These are phyloP conservation scores for zebrafish (Danio rerio) DNA, from an alignment of 2,113 vertebrate species.

Conservation along the genomic window DNA sequence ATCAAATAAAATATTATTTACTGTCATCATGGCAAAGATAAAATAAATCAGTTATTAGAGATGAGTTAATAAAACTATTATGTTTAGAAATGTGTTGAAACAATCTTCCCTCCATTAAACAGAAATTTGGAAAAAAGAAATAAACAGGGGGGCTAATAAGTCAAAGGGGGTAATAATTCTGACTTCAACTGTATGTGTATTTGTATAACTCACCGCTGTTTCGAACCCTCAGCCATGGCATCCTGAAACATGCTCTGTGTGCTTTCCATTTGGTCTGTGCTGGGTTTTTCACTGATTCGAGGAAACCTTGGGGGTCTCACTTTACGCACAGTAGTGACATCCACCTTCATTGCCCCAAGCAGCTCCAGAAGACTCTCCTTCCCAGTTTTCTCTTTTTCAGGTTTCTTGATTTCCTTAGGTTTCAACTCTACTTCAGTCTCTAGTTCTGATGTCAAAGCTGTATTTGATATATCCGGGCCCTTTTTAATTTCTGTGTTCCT, in stretches of 20 bases:
- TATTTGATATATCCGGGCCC: neutral
- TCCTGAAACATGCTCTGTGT: slow-evolving; percentile 69
- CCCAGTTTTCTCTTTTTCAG: slow-evolving; percentile 49
- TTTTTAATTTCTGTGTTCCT: slow-evolving; percentile 19
- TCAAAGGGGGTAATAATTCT: no score
- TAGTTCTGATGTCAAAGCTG: no score
- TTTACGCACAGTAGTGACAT: slow-evolving; percentile 79
- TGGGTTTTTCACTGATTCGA: slow-evolving; percentile 51
- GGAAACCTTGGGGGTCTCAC: slow-evolving; percentile 64
- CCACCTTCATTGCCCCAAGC: slow-evolving; percentile 87
- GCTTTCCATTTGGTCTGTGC: slow-evolving; percentile 53
- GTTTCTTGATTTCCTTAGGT: neutral
- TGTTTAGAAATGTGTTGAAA: no score
- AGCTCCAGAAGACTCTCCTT: slow-evolving; percentile 82
- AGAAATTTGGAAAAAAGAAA: no score
- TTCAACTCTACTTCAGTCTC: neutral
- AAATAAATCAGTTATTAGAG: no score
- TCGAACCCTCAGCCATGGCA: slow-evolving; percentile 55
- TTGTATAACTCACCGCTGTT: slow-evolving; percentile 74
- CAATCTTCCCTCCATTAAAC: no score
- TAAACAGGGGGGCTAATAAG: no score
- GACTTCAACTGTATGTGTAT: no score
- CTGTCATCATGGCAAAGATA: no score
- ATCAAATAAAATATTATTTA: no score
- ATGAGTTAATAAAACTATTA: no score